phyloP scores from a whole-genome alignment of 2,888 invertebrate genomes.

The Villa cingulata region DNA sequence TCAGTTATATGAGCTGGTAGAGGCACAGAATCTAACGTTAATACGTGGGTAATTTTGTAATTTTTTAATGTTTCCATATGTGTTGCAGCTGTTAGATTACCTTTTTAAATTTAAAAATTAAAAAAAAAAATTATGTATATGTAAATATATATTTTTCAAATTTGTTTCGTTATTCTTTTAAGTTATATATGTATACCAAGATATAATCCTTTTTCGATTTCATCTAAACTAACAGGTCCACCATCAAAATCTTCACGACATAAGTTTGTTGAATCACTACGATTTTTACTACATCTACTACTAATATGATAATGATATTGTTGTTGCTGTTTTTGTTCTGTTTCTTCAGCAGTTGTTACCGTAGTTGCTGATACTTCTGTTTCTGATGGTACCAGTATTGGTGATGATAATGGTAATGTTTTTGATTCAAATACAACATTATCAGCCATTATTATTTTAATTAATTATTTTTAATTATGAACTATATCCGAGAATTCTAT shows the following conservation, averaged over 20 bases:
- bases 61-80: slow-evolving; percentile 52
- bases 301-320: not conserved
- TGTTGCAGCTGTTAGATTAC: slow-evolving; percentile 68
- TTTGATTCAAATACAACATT: no score
- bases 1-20: slow-evolving; percentile 60
- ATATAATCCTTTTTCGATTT: slow-evolving; percentile 31
- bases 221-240: slow-evolving; percentile 35
- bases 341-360: no score
- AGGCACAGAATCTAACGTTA: slow-evolving; percentile 75
- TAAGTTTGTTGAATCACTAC: slow-evolving; percentile 16
- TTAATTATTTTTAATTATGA: no score
- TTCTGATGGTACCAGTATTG: no score
- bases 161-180: slow-evolving; percentile 2
- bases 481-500: no score
- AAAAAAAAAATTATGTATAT: no score
- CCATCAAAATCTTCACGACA: slow-evolving; percentile 34
- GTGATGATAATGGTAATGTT: no score
- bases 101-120: slow-evolving; percentile 39
- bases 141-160: not conserved
- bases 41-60: slow-evolving; percentile 57
- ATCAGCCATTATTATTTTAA: no score
- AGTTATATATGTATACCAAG: slow-evolving; percentile 21
- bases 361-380: no score
- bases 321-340: no score
- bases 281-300: not conserved